Base-by-base conservation (phyloP, 2,888 invertebrate genomes). In the Clusia tigrina region DNA sequence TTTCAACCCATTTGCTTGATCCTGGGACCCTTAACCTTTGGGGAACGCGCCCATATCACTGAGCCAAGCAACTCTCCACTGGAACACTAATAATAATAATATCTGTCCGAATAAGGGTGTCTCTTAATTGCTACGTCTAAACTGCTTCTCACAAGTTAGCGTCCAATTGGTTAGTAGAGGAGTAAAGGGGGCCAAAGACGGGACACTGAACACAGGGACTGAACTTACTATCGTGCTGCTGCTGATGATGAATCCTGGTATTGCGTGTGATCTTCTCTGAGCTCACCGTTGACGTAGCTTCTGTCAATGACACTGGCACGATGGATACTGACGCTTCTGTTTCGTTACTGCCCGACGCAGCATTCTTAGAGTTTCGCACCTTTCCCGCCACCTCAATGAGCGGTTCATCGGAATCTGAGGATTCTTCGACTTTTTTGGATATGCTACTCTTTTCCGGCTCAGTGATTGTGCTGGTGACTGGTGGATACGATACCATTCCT, bases 321-420 rank as follows among this genome's bases (percentile, higher is more conserved):
- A n/a, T 25, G 69, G 70, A 23, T 54, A 12, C 32, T 32, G 26
- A 24, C 20, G 54, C 25, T 18, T 2, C 59, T 42, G 51, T 3
- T 53, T 66, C 67, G 48, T 42, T 54, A 60, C 62, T 64, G 57
- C 65, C 58, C 38, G 62, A 61, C 60, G 62, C 63, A n/a, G 58
- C n/a, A 10, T 70, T 73, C 70, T 83, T 83, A 0, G 81, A 81
- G 61, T 76, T 81, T 58, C 91, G 85, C 82, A 90, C 88, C 85
- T 92, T 82, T 72, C 90, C 89, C 17, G 87, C 86, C 57, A 88
- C 85, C 75, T 90, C 90, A 69, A 91, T 91, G 64, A 93, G 85
- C 61, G 92, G 92, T 83, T 93, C 93, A 80, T 93, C 93, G 68
- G 90, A 90, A 77, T 93, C 93, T 57, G 92, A 92, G 63, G 89